Conservation (phyloP, 2,113 vertebrate species). For the Chamaea fasciata region DNA sequence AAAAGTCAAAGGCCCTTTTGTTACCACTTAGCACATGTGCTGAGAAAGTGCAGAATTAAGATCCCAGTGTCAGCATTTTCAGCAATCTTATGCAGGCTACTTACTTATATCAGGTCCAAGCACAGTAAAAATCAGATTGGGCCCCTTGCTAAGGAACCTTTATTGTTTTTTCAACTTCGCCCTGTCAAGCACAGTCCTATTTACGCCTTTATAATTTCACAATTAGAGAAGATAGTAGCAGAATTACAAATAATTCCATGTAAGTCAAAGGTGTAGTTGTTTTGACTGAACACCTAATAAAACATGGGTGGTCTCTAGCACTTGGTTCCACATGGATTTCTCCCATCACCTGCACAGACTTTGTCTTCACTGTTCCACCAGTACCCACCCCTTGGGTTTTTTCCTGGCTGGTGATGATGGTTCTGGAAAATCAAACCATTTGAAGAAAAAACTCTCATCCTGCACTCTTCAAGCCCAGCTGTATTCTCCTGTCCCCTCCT, state of each 20-base stretch:
- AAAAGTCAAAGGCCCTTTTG: conserved; percentile 22
- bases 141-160: neutral
- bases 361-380: neutral
- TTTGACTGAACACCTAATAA: neutral
- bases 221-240: neutral
- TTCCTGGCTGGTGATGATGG: neutral
- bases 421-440: neutral
- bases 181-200: neutral
- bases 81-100: neutral
- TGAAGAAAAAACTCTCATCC: neutral
- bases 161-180: neutral
- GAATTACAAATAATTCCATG: neutral
- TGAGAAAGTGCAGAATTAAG: neutral
- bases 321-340: neutral
- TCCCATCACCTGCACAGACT: neutral
- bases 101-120: neutral
- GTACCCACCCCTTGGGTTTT: neutral
- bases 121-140: neutral
- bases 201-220: neutral
- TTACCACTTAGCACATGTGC: neutral
- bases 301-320: fast-evolving
- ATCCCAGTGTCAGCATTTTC: neutral
- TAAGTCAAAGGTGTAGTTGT: neutral
- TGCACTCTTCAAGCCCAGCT: neutral
- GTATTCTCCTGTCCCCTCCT: neutral